phyloP scores from a whole-genome alignment of 2,888 invertebrate genomes.

The Muschampia plurimacula region DNA sequence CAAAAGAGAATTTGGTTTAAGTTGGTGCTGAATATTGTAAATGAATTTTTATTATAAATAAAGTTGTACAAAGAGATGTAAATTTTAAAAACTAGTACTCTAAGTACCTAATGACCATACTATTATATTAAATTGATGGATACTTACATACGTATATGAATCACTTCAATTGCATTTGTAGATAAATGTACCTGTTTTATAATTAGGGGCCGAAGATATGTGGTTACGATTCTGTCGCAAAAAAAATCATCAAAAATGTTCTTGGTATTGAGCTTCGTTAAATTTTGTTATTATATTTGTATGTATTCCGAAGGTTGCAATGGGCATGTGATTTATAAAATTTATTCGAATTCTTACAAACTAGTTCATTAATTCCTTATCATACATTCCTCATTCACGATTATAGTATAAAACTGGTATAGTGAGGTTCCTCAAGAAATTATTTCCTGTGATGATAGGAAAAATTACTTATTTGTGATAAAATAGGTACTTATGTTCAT shows the following conservation, averaged over 20 bases:
- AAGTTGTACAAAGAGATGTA: conserved; percentile 42
- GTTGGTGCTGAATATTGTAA: conserved; percentile 50
- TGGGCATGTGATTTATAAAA: conserved; percentile 3
- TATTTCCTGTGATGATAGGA: conserved; percentile 57
- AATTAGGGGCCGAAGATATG: conserved; percentile 39
- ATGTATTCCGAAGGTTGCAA: background rate
- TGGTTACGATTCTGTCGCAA: background rate
- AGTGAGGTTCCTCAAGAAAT: conserved; percentile 72
- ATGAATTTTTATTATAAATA: conserved; percentile 8
- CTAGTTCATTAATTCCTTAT: conserved; percentile 41
- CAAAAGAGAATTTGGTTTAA: conserved; percentile 43
- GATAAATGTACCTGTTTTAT: conserved; percentile 59
- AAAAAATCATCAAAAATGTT: background rate
- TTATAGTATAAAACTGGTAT: conserved; percentile 57
- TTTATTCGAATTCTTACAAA: conserved; percentile 11
- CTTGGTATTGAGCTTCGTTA: conserved; percentile 1
- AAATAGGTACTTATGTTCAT: conserved; percentile 76
- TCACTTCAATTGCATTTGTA: conserved; percentile 48
- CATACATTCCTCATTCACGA: conserved; percentile 65
- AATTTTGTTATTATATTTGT: background rate
- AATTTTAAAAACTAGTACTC: conserved; percentile 52
- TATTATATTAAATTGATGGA: conserved; percentile 43
- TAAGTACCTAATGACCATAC: conserved; percentile 55
- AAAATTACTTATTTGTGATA: conserved; percentile 75
- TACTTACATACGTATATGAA: conserved; percentile 25